Evolutionary conservation across 2,113 vertebrate genomes (phyloP).

Genomic region (Ceyx margarethae): DNA sequence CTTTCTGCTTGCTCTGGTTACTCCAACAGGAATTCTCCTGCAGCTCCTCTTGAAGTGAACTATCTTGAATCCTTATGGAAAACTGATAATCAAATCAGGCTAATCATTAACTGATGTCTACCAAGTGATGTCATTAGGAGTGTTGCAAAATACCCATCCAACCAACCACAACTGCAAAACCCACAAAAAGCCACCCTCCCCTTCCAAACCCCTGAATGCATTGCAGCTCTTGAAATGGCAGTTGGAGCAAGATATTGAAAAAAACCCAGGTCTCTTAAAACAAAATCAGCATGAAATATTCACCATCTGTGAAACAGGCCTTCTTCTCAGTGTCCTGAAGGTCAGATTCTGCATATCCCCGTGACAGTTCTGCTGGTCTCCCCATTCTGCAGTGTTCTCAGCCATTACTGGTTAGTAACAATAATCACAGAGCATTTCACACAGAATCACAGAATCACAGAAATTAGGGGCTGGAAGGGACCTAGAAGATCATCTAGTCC

Average conservation of each 20-base stretch:
- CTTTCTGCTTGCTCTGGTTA: neutral
- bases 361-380: neutral
- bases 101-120: neutral
- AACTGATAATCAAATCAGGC: neutral
- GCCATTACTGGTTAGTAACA: neutral
- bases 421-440: neutral
- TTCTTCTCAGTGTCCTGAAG: neutral
- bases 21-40: neutral
- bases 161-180: neutral
- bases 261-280: neutral
- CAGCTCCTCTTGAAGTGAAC: neutral
- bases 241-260: neutral
- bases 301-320: neutral
- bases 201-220: neutral
- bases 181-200: rapidly evolving
- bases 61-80: neutral
- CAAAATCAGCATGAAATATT: neutral
- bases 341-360: neutral
- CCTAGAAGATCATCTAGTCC: no score
- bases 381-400: neutral
- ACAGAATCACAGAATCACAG: no score
- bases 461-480: no score
- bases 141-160: neutral
- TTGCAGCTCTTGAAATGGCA: neutral
- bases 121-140: neutral